phyloP scores from a whole-genome alignment of 2,113 vertebrate genomes.

The Mesitornis unicolor region DNA sequence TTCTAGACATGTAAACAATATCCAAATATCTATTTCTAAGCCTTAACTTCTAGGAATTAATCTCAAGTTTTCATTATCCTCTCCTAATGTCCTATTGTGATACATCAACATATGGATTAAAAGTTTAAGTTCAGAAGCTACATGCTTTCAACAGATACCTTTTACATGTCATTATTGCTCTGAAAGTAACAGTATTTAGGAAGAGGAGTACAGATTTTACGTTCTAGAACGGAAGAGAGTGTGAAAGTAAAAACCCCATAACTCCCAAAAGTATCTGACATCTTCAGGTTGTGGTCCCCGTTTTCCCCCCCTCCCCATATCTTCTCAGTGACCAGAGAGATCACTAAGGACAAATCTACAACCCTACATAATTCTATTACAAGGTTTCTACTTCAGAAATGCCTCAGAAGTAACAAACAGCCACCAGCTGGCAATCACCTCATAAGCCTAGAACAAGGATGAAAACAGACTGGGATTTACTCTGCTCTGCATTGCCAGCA shows the following conservation, averaged over 20 bases:
- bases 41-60: not conserved
- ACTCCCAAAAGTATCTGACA: rapidly evolving
- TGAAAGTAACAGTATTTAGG: not conserved
- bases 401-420: not conserved
- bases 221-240: not conserved
- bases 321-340: not conserved
- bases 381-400: not conserved
- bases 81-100: not conserved
- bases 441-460: not conserved
- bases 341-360: not conserved
- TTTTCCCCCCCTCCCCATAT: rapidly evolving
- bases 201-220: not conserved
- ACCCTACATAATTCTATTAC: not conserved
- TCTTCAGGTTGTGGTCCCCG: not conserved
- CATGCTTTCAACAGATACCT: not conserved
- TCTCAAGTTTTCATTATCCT: not conserved
- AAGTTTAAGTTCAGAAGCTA: not conserved
- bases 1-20: not conserved
- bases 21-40: not conserved
- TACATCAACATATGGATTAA: not conserved
- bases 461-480: not conserved
- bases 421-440: not conserved
- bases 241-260: rapidly evolving
- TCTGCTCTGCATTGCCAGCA: not conserved
- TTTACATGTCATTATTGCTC: not conserved